phyloP scores from a whole-genome alignment of 2,888 invertebrate species.

The Artemia sinica region DNA sequence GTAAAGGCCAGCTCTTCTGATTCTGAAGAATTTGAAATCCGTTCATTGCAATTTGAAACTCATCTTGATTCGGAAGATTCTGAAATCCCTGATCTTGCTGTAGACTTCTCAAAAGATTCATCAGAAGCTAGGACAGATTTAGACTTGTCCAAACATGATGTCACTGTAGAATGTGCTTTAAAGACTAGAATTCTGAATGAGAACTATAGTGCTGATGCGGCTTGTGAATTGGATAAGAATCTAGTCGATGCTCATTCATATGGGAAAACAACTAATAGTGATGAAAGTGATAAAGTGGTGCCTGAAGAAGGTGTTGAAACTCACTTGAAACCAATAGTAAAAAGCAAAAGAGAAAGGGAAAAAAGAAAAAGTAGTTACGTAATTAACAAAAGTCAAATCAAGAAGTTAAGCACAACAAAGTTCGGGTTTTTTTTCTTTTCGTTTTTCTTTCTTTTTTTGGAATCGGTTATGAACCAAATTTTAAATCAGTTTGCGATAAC shows the following conservation, averaged over 20 bases:
- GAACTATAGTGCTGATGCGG: neutral
- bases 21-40: neutral
- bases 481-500: too few species aligned
- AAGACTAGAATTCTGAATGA: neutral
- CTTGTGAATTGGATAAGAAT: slow-evolving; percentile 7
- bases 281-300: slow-evolving; percentile 12
- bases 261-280: neutral
- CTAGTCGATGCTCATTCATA: neutral
- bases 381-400: too few species aligned
- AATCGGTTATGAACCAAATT: too few species aligned
- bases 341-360: slow-evolving; percentile 5
- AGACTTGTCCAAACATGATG: neutral
- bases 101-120: neutral
- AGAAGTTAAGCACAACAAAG: too few species aligned
- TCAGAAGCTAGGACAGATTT: neutral
- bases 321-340: neutral
- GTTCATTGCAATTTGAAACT: neutral
- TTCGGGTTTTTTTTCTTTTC: too few species aligned
- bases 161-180: neutral
- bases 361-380: neutral
- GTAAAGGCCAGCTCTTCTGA: neutral
- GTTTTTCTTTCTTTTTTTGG: too few species aligned
- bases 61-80: neutral
- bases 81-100: slow-evolving; percentile 4
- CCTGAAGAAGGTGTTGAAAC: neutral